These are phyloP conservation scores for Natator depressus DNA, from an alignment of 2,113 vertebrate species.

Conservation along the genomic window DNA sequence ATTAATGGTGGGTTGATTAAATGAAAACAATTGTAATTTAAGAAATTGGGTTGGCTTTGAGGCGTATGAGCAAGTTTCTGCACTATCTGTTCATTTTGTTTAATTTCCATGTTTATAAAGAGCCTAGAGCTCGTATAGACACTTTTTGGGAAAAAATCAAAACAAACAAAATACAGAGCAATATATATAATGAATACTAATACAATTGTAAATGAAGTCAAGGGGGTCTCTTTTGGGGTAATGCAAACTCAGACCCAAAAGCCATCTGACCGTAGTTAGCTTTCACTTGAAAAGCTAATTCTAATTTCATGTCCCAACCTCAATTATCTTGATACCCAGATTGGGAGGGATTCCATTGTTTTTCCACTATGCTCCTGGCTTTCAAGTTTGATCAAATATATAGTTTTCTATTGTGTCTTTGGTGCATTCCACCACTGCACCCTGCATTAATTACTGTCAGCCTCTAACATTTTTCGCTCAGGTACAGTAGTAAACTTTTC, in stretches of 20 bases:
- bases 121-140: neutral
- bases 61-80: neutral
- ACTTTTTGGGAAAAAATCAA: neutral
- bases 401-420: conserved; percentile 25
- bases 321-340: conserved; percentile 23
- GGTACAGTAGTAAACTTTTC: neutral
- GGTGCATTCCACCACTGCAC: conserved; percentile 2
- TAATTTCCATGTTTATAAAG: neutral
- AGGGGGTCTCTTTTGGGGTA: neutral
- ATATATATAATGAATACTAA: neutral
- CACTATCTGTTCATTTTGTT: neutral
- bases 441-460: neutral
- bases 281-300: conserved; percentile 27
- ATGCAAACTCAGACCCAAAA: neutral
- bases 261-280: neutral
- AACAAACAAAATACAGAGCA: neutral
- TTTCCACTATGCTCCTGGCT: conserved; percentile 19
- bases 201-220: neutral
- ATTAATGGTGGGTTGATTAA: neutral
- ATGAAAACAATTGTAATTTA: conserved; percentile 2
- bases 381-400: conserved; percentile 20
- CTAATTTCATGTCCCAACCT: conserved; percentile 14
- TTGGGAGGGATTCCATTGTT: neutral
- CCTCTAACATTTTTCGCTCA: neutral
- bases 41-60: accelerated